A percentile compares a stretch with the other conserved stretches of the same genome.
Evolutionary conservation across 2,797 vertebrate species (phyloP).

Genomic region (Sandelia bainsii): DNA sequence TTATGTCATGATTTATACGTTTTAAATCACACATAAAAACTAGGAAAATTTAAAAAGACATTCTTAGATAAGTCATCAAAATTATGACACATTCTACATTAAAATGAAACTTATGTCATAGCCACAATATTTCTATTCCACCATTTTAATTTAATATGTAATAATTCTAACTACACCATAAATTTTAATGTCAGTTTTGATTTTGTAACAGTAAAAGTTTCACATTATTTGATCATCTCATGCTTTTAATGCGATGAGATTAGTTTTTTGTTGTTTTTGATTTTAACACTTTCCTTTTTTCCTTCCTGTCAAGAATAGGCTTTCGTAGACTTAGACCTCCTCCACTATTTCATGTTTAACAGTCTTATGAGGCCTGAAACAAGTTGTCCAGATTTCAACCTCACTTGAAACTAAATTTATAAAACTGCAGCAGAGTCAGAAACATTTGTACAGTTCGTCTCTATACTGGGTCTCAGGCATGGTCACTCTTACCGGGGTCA

Average conservation of each 20-base stretch:
- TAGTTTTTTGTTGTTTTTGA: not conserved
- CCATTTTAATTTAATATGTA: not conserved
- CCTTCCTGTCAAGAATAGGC: not conserved
- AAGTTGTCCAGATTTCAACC: not conserved
- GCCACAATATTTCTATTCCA: no score
- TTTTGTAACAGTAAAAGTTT: not conserved
- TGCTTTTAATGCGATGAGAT: not conserved
- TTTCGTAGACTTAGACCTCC: not conserved
- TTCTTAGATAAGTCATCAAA: not conserved
- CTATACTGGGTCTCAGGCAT: constrained; percentile 27
- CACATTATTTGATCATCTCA: not conserved
- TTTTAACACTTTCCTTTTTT: not conserved
- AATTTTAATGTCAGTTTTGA: not conserved
- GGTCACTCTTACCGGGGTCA: constrained; percentile 89
- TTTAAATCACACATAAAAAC: no score
- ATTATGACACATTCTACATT: not conserved
- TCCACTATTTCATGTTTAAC: not conserved
- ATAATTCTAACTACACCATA: not conserved
- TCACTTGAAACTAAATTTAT: not conserved
- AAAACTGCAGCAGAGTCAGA: not conserved
- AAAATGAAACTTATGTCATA: not conserved
- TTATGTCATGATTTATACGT: no score
- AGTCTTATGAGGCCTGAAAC: not conserved
- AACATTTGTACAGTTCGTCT: not conserved
- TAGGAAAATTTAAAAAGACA: no score